These are phyloP conservation scores for Proterorhinus semilunaris DNA, from an alignment of 2,113 vertebrate species.

Conservation along the genomic window DNA sequence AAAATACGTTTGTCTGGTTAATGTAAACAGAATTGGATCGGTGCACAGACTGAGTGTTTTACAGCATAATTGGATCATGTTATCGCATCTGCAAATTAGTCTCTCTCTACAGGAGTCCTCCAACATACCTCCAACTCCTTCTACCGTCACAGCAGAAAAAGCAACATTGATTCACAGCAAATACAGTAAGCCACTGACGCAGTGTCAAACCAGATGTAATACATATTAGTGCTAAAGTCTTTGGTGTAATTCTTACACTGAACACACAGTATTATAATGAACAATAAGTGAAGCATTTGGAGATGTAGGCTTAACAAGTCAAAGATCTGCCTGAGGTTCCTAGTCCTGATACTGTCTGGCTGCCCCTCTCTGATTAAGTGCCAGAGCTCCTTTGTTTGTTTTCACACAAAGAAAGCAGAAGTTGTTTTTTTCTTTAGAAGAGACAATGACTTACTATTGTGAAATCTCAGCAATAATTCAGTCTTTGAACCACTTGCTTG, in stretches of 20 bases:
- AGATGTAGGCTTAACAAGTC: constrained; percentile 30
- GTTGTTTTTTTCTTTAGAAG: constrained; percentile 42
- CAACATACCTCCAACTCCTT: constrained; percentile 19
- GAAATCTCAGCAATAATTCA: constrained; percentile 45
- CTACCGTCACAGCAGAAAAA: constrained; percentile 5
- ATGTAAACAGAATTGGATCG: constrained; percentile 20
- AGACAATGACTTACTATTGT: constrained; percentile 59
- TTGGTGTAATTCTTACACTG: not conserved
- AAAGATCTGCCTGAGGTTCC: constrained; percentile 30
- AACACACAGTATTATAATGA: constrained; percentile 17
- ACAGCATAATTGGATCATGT: constrained; percentile 57
- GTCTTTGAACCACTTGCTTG: constrained; percentile 54
- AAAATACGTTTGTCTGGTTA: constrained; percentile 4
- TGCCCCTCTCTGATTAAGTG: constrained; percentile 17
- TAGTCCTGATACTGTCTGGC: constrained; percentile 19
- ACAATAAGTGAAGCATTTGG: constrained; percentile 21
- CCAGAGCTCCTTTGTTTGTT: constrained; percentile 47
- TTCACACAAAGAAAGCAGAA: constrained; percentile 35
- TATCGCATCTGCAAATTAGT: constrained; percentile 53
- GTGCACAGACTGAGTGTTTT: constrained; percentile 34
- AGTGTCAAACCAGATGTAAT: constrained; percentile 18
- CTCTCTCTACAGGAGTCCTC: constrained; percentile 32
- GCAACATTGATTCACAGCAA: constrained; percentile 9
- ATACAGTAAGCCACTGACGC: not conserved
- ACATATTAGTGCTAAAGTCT: not conserved